These are phyloP conservation scores for Pangasianodon gigas DNA, from an alignment of 2,113 vertebrate species.

Conservation along the genomic window DNA sequence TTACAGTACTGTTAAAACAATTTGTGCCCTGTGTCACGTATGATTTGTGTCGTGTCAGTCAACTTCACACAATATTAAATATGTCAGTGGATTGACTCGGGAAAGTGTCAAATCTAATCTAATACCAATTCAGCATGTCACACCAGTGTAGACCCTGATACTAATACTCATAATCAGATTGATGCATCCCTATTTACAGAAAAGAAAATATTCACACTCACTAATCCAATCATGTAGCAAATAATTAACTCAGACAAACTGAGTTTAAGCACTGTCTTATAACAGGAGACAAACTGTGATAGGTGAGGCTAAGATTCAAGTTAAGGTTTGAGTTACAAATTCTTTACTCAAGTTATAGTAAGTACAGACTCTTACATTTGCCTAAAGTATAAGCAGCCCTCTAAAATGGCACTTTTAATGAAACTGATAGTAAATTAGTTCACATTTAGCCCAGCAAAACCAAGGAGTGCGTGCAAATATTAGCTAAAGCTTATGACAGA, in stretches of 20 bases:
- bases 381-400: too few species aligned
- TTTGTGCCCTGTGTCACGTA: background rate
- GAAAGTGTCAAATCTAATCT: background rate
- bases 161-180: background rate
- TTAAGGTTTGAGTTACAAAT: background rate
- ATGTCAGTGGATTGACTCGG: background rate
- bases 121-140: background rate
- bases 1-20: background rate
- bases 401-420: background rate
- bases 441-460: background rate
- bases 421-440: background rate
- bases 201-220: slow-evolving; percentile 1
- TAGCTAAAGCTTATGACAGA: background rate
- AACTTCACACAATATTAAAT: background rate
- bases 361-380: background rate
- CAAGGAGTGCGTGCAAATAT: background rate
- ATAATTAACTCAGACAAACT: background rate
- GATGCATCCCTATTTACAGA: background rate
- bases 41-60: background rate
- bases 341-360: background rate
- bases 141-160: background rate
- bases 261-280: background rate
- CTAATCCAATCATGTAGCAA: background rate
- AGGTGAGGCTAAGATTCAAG: background rate
- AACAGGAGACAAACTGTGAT: background rate